Evolutionary conservation across 64 coral and sea anemone species (phyloP), one percentile per base, ranked within the genome.

Genomic region (Montipora capricornis): DNA sequence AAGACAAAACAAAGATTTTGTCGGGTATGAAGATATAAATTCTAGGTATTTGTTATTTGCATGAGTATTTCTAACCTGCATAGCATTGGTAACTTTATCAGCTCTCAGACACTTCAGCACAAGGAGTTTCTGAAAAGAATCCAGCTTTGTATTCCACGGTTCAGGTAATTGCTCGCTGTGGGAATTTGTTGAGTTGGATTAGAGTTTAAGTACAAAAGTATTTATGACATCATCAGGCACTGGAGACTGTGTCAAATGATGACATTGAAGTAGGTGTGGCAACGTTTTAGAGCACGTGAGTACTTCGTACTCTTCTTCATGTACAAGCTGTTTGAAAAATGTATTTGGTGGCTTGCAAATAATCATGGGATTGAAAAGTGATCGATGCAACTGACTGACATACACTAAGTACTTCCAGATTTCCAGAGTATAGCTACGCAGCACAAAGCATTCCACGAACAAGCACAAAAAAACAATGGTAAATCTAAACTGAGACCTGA

Each of bases 1-100:
- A 24, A 51, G 68, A 17, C 77, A 16, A 80, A 84, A 78, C 6
- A 47, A 75, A 76, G 48, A 90, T 19, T 49, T 55, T 17, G 50
- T 81, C 58, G 20, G n/a, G 4, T 0, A 59, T 45, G n/a, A 80
- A 75, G 49, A 46, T 13, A 60, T 49, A 57, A 49, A 53, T 20
- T 13, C 19, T 2, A 11, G 69, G 5, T 11, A 50, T 55, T 57
- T 68, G n/a, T 45, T 71, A 71, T 5, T 29, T 14, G 68, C 5
- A 4, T 6, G 1, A 24, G 20, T 80, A n/a, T 8, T n/a, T 80
- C 82, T 80, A 46, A 96, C 95, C 95, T 99, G 98, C 98, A 99
- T 99, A 46, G 92, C 95, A 81, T 99, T 99, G 2, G 98, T 99
- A 16, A 99, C 92, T 73, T 99, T 99, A 81, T 99, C 98, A 10